A percentile compares a stretch with the other conserved stretches of the same genome.
These are phyloP conservation scores for Pterophyllum scalare DNA, from an alignment of 2,113 vertebrate species.

Conservation along the genomic window DNA sequence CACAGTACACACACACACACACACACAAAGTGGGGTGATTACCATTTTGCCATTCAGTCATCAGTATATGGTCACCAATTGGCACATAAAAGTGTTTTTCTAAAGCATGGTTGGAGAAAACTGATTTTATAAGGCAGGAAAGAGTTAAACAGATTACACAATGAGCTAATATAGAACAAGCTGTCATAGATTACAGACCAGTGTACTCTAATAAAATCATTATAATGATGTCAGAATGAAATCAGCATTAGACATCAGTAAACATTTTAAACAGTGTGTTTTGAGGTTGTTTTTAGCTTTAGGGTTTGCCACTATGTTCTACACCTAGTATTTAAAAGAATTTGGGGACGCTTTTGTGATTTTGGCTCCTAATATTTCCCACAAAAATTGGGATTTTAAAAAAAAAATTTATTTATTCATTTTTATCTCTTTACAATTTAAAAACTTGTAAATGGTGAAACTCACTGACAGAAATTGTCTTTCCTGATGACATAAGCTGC, in stretches of 20 bases:
- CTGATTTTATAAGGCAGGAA: background rate
- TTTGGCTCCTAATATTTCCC: background rate
- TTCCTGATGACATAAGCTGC: background rate
- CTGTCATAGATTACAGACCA: background rate
- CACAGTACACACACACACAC: background rate
- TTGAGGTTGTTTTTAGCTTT: background rate
- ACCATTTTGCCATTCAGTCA: background rate
- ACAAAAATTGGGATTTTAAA: background rate
- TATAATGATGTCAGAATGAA: constrained; percentile 3
- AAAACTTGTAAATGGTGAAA: background rate
- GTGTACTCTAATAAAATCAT: constrained; percentile 4
- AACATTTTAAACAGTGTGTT: background rate
- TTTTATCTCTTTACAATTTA: background rate
- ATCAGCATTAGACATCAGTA: background rate
- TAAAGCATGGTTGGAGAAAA: background rate
- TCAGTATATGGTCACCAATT: background rate
- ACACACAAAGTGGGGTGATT: constrained; percentile 5
- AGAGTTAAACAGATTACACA: constrained; percentile 5
- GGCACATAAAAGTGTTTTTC: background rate
- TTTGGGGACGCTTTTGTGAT: background rate
- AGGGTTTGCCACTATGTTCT: background rate
- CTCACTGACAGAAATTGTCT: background rate
- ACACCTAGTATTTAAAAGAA: background rate
- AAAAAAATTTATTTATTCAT: background rate
- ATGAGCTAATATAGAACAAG: background rate